Conservation (phyloP, 2,797 vertebrate species). For the Hydrolagus colliei region DNA sequence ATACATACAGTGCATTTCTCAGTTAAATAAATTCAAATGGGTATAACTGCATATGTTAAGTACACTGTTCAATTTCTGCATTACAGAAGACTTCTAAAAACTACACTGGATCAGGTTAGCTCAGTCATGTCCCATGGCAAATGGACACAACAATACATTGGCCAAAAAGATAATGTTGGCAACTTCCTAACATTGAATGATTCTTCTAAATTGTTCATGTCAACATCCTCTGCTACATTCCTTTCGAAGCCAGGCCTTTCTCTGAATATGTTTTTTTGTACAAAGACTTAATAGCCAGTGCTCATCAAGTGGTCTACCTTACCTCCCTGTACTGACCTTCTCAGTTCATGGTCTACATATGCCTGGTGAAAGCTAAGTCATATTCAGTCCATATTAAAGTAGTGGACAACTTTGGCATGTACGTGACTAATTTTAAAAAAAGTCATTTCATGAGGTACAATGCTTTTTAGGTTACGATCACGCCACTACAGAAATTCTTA, state of each 20-base stretch:
- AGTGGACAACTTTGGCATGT: slow-evolving; percentile 1
- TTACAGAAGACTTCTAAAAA: slow-evolving; percentile 7
- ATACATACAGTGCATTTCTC: slow-evolving; percentile 19
- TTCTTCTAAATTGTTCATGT: slow-evolving; percentile 17
- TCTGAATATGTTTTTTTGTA: not conserved
- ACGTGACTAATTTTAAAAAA: not conserved
- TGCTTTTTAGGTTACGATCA: slow-evolving; percentile 4
- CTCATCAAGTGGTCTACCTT: too few relatives aligned
- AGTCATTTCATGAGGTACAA: not conserved
- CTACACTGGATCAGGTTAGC: slow-evolving; percentile 6
- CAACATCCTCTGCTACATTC: not conserved
- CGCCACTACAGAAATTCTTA: not conserved
- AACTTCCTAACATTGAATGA: not conserved
- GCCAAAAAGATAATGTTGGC: not conserved
- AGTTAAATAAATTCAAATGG: slow-evolving; percentile 27
- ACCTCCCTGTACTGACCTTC: too few relatives aligned
- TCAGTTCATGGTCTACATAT: not conserved
- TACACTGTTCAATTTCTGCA: slow-evolving; percentile 8
- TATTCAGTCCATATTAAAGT: not conserved
- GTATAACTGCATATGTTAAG: slow-evolving; percentile 8
- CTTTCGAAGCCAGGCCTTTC: not conserved
- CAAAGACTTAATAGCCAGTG: not conserved
- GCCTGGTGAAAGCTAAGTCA: not conserved
- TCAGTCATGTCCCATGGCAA: slow-evolving; percentile 1
- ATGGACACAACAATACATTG: not conserved